These are phyloP conservation scores for Palythoa heliodiscus DNA, from an alignment of 92 coral and sea anemone species.

Conservation along the genomic window DNA sequence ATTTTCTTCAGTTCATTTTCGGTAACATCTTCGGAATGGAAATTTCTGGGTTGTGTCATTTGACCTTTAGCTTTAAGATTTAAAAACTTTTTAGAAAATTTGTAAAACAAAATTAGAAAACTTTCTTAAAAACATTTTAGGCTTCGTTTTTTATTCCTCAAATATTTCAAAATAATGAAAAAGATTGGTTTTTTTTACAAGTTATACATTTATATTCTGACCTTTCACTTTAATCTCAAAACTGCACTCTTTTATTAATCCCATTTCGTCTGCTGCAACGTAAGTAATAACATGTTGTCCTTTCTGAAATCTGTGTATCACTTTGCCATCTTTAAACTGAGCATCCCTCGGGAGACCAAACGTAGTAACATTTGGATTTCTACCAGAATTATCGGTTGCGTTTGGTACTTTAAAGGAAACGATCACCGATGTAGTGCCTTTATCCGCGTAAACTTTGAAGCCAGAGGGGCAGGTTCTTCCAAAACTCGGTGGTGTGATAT, in stretches of 20 bases:
- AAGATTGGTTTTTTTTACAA: too few relatives aligned
- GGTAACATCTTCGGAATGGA: too few relatives aligned
- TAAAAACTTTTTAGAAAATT: too few relatives aligned
- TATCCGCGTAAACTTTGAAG: constrained; percentile 15
- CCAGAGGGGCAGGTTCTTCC: constrained; percentile 41
- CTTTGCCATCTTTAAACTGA: background rate
- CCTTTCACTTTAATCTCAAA: constrained; percentile 49
- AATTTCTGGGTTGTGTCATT: too few relatives aligned
- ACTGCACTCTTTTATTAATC: constrained; percentile 53
- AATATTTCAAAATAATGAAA: too few relatives aligned
- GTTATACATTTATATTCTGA: too few relatives aligned
- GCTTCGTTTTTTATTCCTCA: too few relatives aligned
- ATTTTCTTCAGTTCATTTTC: too few relatives aligned
- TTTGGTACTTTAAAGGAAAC: constrained; percentile 34
- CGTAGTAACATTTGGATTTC: constrained; percentile 36
- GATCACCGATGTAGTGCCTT: constrained; percentile 16
- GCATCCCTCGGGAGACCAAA: constrained; percentile 52
- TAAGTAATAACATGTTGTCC: constrained; percentile 61
- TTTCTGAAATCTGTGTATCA: constrained; percentile 31
- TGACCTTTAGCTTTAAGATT: too few relatives aligned
- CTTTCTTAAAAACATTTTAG: too few relatives aligned
- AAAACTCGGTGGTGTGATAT: constrained; percentile 45
- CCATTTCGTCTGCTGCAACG: constrained; percentile 57
- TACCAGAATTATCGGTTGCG: constrained; percentile 45
- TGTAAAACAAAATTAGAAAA: too few relatives aligned